Conservation (phyloP, 2,888 invertebrate genomes). For the Parnassius apollo region DNA sequence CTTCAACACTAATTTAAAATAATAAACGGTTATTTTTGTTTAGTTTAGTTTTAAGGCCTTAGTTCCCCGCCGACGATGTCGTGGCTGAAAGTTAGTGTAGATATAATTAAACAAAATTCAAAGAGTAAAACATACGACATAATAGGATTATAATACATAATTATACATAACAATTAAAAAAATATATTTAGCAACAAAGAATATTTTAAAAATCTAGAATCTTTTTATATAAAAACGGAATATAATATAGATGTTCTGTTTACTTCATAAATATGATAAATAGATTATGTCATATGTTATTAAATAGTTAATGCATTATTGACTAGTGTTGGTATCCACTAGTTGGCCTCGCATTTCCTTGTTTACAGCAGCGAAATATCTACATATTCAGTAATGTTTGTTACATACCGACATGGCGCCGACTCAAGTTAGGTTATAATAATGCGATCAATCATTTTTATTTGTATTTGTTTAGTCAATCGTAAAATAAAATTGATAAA, state of each 20-base stretch:
- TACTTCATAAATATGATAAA: conserved; percentile 7
- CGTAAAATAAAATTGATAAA: background rate
- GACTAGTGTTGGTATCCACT: conserved; percentile 30
- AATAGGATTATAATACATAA: too few relatives aligned
- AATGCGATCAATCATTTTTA: conserved; percentile 18
- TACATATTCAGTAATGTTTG: conserved; percentile 33
- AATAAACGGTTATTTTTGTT: too few relatives aligned
- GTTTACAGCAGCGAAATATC: conserved; percentile 36
- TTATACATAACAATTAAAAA: too few relatives aligned
- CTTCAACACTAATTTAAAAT: too few relatives aligned
- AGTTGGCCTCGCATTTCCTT: conserved; percentile 38
- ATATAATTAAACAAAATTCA: too few relatives aligned
- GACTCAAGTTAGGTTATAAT: conserved; percentile 19
- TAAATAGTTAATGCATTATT: conserved; percentile 26
- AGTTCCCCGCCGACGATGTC: too few relatives aligned
- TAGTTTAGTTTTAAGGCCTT: too few relatives aligned
- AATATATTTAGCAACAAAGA: too few relatives aligned
- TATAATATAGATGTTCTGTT: background rate
- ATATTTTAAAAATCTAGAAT: too few relatives aligned
- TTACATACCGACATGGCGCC: conserved; percentile 34
- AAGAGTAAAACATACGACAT: too few relatives aligned
- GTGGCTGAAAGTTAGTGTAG: too few relatives aligned
- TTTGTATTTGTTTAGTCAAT: conserved; percentile 10
- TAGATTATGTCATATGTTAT: background rate
- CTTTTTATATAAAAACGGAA: background rate